Percentiles rank a stretch among this genome's conserved stretches.
These are phyloP conservation scores for Mola mola DNA, from an alignment of 2,113 vertebrate genomes.

Conservation along the genomic window DNA sequence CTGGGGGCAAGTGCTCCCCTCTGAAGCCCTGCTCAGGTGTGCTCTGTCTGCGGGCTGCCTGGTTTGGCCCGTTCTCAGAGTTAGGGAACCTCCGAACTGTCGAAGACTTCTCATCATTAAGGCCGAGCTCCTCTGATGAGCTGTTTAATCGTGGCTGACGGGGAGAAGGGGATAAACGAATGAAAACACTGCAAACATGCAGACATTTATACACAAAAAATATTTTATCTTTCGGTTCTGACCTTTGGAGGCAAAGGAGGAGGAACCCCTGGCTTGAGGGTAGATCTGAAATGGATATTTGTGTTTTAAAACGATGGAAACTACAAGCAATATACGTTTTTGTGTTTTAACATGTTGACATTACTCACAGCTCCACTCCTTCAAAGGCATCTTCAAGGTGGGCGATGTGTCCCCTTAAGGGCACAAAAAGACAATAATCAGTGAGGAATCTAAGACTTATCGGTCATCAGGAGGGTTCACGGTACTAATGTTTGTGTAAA, in stretches of 20 bases:
- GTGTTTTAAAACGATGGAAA: neutral
- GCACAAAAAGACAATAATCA: conserved; percentile 18
- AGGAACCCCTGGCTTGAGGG: conserved; percentile 88
- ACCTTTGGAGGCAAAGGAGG: conserved; percentile 97
- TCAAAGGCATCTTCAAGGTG: conserved; percentile 86
- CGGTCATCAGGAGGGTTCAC: conserved; percentile 2
- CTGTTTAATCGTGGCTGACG: conserved; percentile 87
- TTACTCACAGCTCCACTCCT: conserved; percentile 87
- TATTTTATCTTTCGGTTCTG: conserved; percentile 22
- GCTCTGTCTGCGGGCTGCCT: conserved; percentile 85
- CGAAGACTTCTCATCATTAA: conserved; percentile 86
- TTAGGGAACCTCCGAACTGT: conserved; percentile 89
- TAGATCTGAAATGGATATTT: conserved; percentile 82
- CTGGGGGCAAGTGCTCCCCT: conserved; percentile 73
- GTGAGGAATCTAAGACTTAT: conserved; percentile 2
- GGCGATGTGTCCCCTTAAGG: conserved; percentile 84
- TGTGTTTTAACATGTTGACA: neutral
- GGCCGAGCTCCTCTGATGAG: conserved; percentile 86
- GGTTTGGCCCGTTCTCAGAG: conserved; percentile 81
- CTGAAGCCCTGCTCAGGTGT: conserved; percentile 87
- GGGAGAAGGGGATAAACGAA: neutral
- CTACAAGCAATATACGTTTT: neutral
- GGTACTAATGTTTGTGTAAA: conserved; percentile 25
- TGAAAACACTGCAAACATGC: neutral
- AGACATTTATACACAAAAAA: neutral